These are phyloP conservation scores for Nymphicus hollandicus DNA, from an alignment of 2,113 vertebrate species.

Conservation along the genomic window DNA sequence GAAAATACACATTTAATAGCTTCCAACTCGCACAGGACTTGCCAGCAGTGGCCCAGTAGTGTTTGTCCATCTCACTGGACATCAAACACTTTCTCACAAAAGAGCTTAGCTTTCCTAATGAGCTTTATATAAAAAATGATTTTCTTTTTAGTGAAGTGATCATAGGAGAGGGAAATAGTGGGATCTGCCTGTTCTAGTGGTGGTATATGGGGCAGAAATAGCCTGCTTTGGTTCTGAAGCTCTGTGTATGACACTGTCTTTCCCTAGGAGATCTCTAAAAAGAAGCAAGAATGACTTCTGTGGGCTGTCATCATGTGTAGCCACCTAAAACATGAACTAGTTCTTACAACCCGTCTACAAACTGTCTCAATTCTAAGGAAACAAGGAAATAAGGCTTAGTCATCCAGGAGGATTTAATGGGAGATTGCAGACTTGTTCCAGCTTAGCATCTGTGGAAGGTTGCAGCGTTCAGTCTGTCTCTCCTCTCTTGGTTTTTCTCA, in stretches of 20 bases:
- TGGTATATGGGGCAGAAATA: not conserved
- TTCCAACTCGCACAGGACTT: not conserved
- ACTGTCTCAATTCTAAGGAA: not conserved
- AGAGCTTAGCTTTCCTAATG: not conserved
- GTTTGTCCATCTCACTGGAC: not conserved
- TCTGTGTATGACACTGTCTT: not conserved
- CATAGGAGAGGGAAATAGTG: not conserved
- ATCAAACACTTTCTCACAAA: not conserved
- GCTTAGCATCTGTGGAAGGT: not conserved
- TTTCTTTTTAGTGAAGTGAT: not conserved
- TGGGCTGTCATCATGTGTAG: not conserved
- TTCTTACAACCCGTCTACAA: not conserved
- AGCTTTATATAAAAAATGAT: not conserved
- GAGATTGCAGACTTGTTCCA: not conserved
- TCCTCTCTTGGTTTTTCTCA: not conserved
- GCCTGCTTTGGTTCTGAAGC: not conserved
- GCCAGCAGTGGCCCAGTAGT: not conserved
- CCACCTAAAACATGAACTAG: not conserved
- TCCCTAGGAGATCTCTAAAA: not conserved
- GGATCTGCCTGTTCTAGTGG: not conserved
- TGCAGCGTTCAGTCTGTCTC: not conserved
- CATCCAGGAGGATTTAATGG: not conserved
- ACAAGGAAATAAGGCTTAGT: not conserved
- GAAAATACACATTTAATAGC: not conserved
- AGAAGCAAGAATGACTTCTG: not conserved